A percentile compares a stretch with the other conserved stretches of the same genome.
Conservation (phyloP, 2,888 invertebrate species). For the Chironomus riparius region DNA sequence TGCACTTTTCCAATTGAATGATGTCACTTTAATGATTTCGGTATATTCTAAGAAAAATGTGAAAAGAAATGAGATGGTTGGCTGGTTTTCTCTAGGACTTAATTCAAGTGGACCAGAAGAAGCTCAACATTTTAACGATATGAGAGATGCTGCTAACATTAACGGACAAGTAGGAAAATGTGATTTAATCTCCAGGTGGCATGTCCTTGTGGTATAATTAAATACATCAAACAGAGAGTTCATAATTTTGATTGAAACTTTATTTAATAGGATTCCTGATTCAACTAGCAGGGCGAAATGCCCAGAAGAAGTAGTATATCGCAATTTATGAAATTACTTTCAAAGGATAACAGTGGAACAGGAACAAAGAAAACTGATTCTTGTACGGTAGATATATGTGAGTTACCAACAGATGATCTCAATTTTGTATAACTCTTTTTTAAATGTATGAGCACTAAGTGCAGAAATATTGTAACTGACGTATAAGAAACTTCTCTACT, state of each 20-base stretch:
- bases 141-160: conserved; percentile 60
- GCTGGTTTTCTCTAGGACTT: conserved; percentile 90
- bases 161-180: conserved; percentile 47
- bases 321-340: conserved; percentile 17
- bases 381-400: conserved; percentile 29
- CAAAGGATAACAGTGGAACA: conserved; percentile 13
- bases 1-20: conserved; percentile 87
- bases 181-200: conserved; percentile 90
- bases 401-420: conserved; percentile 30
- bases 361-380: conserved; percentile 29
- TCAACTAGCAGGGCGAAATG: conserved; percentile 43
- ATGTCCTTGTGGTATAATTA: conserved; percentile 56
- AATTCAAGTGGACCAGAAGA: conserved; percentile 90
- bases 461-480: no score
- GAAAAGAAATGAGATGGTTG: conserved; percentile 92
- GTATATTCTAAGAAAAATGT: conserved; percentile 88
- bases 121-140: conserved; percentile 86
- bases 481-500: no score
- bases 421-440: conserved; percentile 30
- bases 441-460: neutral
- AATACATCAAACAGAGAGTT: neutral
- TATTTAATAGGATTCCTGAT: conserved; percentile 52
- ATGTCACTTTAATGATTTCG: conserved; percentile 89
- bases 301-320: conserved; percentile 29
- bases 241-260: neutral